Evolutionary conservation across 2,113 vertebrate genomes (phyloP), one percentile per base, ranked within the genome.

Genomic region (Agelaius tricolor): DNA sequence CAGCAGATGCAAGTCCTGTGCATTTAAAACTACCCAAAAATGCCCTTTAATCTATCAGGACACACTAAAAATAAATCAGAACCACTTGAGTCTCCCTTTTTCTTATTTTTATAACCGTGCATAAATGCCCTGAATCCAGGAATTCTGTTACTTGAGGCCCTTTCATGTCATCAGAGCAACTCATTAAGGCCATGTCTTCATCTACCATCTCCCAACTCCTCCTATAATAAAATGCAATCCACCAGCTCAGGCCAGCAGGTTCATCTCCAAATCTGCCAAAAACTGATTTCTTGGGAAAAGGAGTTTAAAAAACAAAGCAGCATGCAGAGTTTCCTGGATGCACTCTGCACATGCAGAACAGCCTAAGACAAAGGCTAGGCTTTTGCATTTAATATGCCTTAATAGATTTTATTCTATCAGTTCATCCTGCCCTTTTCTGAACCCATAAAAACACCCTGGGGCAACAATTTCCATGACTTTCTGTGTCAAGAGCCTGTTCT

Each of bases 401-500:
- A 72, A 52, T 12, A 81, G 52, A 37, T 39, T 59, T 88, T 30
- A 37, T 58, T 67, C 30, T 28, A 30, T 54, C 93, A 57, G 86
- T 59, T 84, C 92, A 89, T 89, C 86, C 61, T 78, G 72, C 21
- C 52, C 43, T 71, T 86, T 89, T 89, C 69, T 78, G 65, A 94
- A 74, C 33, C 79, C 91, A 54, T 27, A 63, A 43, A 90, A 96
- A 92, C 76, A 81, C 65, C 63, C 85, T 20, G 33, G 10, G 61
- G 88, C 52, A 95, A 79, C 49, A 71, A 81, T n/a, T 59, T 74
- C 94, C 86, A 74, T 39, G 89, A 86, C 71, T 90, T 4, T 35
- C 33, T 74, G 59, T 90, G 88, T 86, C 68, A 84, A 83, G 90
- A 90, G 85, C 82, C 85, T 90, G 93, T 82, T 92, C 72, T 86